Evolutionary conservation across 2,888 invertebrate genomes (phyloP), one percentile per base, ranked within the genome.

Genomic region (Eupithecia abbreviata): DNA sequence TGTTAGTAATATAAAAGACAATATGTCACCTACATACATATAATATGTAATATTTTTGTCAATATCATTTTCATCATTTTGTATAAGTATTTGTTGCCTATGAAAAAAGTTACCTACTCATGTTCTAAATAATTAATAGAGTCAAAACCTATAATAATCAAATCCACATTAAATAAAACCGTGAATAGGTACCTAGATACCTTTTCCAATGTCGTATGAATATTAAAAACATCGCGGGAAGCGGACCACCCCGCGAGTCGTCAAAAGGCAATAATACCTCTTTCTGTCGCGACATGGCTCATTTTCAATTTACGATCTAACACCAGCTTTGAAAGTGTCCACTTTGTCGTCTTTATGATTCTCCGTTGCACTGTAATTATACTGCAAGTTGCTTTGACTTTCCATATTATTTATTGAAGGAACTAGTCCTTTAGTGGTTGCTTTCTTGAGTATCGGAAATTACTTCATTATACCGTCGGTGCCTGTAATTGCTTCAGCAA

Each of bases 221-320:
- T 66, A 66, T 51, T 55, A 67, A 41, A 73, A 51, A 67, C 55
- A 58, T 55, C 51, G 42, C 62, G 72, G 51, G 67, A 67, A 67
- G 9, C n/a, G 66, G 77, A 77, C 77, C 74, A 79, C 80, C 77
- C 83, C 30, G 71, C 83, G 84, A 86, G 85, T 87, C 89, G 85
- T 86, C 86, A 85, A 81, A 72, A 74, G 80, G 80, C 79, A 42
- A 15, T 67, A 73, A 67, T 67, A 79, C 78, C 81, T 79, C 80
- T 81, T 77, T 79, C 73, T n/a, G 73, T 55, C 76, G 71, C 55
- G 71, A 55, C 72, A 72, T 74, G 72, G 72, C 81, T 83, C 84
- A 85, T 87, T 81, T 85, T 83, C 76, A 82, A 87, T 88, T 88
- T 86, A 87, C 82, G 83, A 82, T 80, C 78, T 85, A 83, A 84